Conservation (phyloP, 2,113 vertebrate species). For the Picathartes gymnocephalus region DNA sequence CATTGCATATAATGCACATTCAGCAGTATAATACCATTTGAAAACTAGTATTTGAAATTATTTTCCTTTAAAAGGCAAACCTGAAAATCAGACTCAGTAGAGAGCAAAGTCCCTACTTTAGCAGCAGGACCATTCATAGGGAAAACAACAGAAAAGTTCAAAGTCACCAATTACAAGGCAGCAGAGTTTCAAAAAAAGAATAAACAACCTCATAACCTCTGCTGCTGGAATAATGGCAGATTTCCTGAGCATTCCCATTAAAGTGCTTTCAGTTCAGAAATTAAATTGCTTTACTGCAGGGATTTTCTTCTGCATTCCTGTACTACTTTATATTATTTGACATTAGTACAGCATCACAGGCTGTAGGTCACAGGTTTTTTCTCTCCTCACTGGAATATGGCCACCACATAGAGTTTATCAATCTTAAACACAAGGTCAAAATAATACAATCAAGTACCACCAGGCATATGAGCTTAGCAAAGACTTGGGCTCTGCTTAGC, state of each 20-base stretch:
- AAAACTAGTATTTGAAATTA: slow-evolving; percentile 25
- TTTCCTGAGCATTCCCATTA: slow-evolving; percentile 2
- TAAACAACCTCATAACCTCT: slow-evolving; percentile 17
- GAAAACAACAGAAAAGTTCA: slow-evolving; percentile 34
- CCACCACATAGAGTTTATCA: neutral
- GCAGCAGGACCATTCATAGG: neutral
- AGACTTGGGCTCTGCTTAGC: neutral
- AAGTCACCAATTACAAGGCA: slow-evolving; percentile 49
- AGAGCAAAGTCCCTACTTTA: neutral
- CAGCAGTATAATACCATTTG: slow-evolving; percentile 13
- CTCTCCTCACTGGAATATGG: neutral
- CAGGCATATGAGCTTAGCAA: neutral
- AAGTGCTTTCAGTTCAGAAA: slow-evolving; percentile 46
- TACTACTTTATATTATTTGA: slow-evolving; percentile 48
- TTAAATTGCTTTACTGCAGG: slow-evolving; percentile 50
- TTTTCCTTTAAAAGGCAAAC: slow-evolving; percentile 17
- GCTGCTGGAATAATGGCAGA: neutral
- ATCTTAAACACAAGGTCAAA: slow-evolving; percentile 45
- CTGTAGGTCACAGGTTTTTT: neutral
- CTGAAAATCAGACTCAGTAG: neutral
- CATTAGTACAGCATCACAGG: neutral
- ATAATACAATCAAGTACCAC: neutral
- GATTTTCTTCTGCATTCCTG: slow-evolving; percentile 40
- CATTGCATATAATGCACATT: slow-evolving; percentile 13
- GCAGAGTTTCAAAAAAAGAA: neutral